Conservation (phyloP, 1,140 invertebrate genomes). For the Acromyrmex heyeri region DNA sequence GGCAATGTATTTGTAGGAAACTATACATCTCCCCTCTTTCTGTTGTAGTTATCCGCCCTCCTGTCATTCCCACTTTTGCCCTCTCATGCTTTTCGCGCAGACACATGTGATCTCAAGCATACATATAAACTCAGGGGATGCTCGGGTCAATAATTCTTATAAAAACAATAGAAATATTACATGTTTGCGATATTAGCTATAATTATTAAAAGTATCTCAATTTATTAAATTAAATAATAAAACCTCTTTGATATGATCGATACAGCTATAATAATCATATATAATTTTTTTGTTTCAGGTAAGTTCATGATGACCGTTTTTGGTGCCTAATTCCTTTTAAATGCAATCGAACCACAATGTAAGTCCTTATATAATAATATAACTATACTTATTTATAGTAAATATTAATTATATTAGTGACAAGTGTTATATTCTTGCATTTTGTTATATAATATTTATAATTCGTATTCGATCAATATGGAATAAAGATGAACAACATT, state of each 20-base stretch:
- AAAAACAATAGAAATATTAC: conserved; percentile 1
- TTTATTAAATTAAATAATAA: not conserved
- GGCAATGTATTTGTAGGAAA: conserved; percentile 12
- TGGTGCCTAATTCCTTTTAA: not conserved
- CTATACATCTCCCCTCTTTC: conserved; percentile 11
- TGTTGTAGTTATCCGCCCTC: conserved; percentile 15
- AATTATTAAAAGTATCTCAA: not conserved
- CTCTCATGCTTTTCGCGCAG: not conserved
- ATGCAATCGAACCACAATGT: not conserved
- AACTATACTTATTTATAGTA: not conserved
- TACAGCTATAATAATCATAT: not conserved
- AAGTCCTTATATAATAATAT: conserved; percentile 21
- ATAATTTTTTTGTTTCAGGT: conserved; percentile 64
- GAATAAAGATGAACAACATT: not conserved
- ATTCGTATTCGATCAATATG: not conserved
- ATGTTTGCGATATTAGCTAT: not conserved
- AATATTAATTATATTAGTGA: not conserved
- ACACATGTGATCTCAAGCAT: conserved; percentile 45
- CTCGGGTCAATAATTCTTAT: conserved; percentile 78
- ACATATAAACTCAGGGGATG: conserved; percentile 63
- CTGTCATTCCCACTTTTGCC: conserved; percentile 18
- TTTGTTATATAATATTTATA: not conserved
- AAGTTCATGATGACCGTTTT: conserved; percentile 36
- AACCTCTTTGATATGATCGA: not conserved
- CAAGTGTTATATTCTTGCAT: not conserved